Evolutionary conservation across 2,113 vertebrate genomes (phyloP).

Genomic region (Pterocles orientalis): DNA sequence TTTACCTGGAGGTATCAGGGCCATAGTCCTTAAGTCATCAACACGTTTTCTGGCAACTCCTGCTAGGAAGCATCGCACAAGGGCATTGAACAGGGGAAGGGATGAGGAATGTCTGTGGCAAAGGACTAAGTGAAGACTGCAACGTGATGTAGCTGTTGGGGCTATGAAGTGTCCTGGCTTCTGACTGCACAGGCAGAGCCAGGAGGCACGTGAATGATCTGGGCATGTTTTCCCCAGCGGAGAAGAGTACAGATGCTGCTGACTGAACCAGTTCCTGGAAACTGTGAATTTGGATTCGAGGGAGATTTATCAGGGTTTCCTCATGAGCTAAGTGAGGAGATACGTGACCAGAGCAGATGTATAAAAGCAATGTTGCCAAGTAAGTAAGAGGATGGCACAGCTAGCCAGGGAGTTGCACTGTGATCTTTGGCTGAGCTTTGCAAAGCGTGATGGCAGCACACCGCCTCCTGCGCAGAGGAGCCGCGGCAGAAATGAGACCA

Average conservation of each 20-base stretch:
- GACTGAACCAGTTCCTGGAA: neutral
- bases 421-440: slow-evolving; percentile 11
- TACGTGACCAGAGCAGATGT: neutral
- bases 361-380: neutral
- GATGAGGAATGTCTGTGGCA: neutral
- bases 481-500: rapidly evolving
- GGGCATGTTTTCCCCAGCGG: neutral
- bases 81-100: neutral
- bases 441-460: neutral
- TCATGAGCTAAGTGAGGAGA: neutral
- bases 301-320: neutral
- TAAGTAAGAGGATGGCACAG: neutral
- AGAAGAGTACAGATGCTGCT: neutral
- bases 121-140: neutral
- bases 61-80: neutral
- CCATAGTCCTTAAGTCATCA: neutral
- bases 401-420: neutral
- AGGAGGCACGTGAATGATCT: neutral
- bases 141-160: neutral
- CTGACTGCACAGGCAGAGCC: neutral
- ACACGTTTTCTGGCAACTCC: rapidly evolving
- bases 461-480: neutral
- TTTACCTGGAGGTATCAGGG: neutral
- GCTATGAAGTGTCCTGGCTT: neutral
- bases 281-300: neutral